phyloP scores from a whole-genome alignment of 1,140 invertebrate genomes.

The Papilio polytes region DNA sequence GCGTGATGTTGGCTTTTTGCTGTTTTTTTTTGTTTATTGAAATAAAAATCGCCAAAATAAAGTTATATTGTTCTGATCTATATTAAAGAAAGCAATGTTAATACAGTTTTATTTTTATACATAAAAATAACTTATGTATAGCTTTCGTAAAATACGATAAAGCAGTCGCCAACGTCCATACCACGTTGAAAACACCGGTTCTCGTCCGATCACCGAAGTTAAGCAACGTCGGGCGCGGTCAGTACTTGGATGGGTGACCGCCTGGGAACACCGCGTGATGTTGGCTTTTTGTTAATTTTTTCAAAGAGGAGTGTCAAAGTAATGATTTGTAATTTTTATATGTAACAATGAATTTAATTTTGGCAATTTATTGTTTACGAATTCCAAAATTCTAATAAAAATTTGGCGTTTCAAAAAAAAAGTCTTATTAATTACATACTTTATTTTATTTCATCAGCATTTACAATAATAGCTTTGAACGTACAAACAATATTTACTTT shows the following conservation, averaged over 20 bases:
- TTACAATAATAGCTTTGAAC: background rate
- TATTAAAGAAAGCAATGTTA: no score
- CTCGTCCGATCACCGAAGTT: slow-evolving; percentile 32
- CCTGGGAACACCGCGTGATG: slow-evolving; percentile 28
- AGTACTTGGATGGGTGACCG: slow-evolving; percentile 6
- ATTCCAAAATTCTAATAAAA: no score
- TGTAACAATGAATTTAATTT: no score
- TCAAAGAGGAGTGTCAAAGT: no score
- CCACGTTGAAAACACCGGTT: slow-evolving; percentile 20
- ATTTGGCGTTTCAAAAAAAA: background rate
- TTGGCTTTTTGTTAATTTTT: background rate
- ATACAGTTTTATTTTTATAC: no score
- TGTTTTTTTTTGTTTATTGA: no score
- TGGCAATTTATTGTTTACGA: no score
- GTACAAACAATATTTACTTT: background rate
- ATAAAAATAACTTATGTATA: no score
- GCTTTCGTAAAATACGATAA: no score
- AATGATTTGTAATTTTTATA: no score
- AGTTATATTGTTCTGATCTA: no score
- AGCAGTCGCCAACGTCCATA: background rate
- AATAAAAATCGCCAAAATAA: no score
- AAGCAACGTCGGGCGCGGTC: slow-evolving; percentile 31
- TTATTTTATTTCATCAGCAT: background rate
- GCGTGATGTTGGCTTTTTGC: slow-evolving; percentile 21
- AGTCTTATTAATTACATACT: background rate